A percentile compares a stretch with the other conserved stretches of the same genome.
These are phyloP conservation scores for Busseola fusca DNA, from an alignment of 2,888 invertebrate genomes.

Conservation along the genomic window DNA sequence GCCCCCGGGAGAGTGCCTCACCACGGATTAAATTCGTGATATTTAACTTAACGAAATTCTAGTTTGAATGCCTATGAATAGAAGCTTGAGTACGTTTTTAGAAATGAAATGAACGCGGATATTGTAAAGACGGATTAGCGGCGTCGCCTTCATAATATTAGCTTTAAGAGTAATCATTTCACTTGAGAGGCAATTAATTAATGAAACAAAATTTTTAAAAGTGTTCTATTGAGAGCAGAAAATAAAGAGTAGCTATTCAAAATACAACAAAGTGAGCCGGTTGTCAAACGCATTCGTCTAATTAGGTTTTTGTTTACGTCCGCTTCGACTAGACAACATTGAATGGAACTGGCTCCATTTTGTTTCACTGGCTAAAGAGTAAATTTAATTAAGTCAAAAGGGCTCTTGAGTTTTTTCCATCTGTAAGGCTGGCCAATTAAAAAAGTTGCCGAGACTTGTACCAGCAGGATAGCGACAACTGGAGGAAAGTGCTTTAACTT, in stretches of 20 bases:
- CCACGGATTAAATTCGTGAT: constrained; percentile 64
- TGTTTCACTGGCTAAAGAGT: constrained; percentile 77
- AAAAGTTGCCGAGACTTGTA: constrained; percentile 81
- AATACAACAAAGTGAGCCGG: constrained; percentile 53
- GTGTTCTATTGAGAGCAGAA: constrained; percentile 28
- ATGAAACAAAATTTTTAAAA: constrained; percentile 35
- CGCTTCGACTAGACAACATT: constrained; percentile 69
- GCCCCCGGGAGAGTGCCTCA: constrained; percentile 58
- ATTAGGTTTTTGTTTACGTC: constrained; percentile 70
- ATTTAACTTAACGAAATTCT: constrained; percentile 65
- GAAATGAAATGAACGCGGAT: constrained; percentile 59
- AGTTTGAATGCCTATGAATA: constrained; percentile 62
- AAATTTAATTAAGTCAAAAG: constrained; percentile 84
- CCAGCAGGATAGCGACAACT: constrained; percentile 76
- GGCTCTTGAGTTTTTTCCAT: constrained; percentile 82
- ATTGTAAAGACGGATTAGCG: constrained; percentile 46
- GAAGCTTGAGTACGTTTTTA: constrained; percentile 51
- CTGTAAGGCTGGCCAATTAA: constrained; percentile 84
- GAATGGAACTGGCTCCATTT: constrained; percentile 73
- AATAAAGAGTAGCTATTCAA: constrained; percentile 40
- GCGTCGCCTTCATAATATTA: constrained; percentile 44
- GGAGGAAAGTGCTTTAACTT: constrained; percentile 75
- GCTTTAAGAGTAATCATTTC: constrained; percentile 44
- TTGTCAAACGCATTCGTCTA: constrained; percentile 69
- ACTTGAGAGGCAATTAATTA: constrained; percentile 36